Evolutionary conservation across 2,113 vertebrate species (phyloP), one percentile per base, ranked within the genome.

Genomic region (Eretmochelys imbricata): DNA sequence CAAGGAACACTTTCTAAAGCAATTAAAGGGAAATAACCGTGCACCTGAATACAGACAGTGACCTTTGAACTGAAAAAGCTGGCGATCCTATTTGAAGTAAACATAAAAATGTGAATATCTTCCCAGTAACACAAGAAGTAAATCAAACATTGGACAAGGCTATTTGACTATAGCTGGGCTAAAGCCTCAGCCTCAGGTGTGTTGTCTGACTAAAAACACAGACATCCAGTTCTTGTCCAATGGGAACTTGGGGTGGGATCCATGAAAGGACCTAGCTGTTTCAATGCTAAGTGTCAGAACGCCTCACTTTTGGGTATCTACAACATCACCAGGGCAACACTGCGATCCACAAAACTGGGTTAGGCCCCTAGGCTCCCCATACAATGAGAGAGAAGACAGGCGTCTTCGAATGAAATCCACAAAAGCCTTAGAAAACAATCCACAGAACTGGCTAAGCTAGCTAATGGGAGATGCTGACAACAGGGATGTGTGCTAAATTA

Each of bases 91-190:
- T 65, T 92, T 75, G 57, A 51, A 65, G 59, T 54, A 72, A 96
- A 54, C 31, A 83, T 35, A 82, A 92, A 93, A 92, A 91, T 95
- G 89, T 87, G 82, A 80, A 42, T 91, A 35, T 17, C 14, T 17
- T 53, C 20, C 42, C 69, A 54, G 80, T 22, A 88, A 46, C 59
- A 88, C 57, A 57, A 80, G 53, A 84, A 96, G 88, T 27, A 93
- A 46, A 35, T 46, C 20, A 86, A 65, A 75, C 11, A 38, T 53
- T 31, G 16, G 7, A 84, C 53, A 78, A 4, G 72, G 22, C 6
- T 76, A 24, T 46, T 38, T 46, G 24, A 8, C 38, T 76, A 20
- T 75, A 10, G 6, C 19, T 75, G 17, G 19, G 11, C 12, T 35
- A 65, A 65, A 65, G 29, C 35, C 24, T 76, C 38, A 46, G 38